Evolutionary conservation across 2,113 vertebrate genomes (phyloP), one percentile per base, ranked within the genome.

Genomic region (Chunga burmeisteri): DNA sequence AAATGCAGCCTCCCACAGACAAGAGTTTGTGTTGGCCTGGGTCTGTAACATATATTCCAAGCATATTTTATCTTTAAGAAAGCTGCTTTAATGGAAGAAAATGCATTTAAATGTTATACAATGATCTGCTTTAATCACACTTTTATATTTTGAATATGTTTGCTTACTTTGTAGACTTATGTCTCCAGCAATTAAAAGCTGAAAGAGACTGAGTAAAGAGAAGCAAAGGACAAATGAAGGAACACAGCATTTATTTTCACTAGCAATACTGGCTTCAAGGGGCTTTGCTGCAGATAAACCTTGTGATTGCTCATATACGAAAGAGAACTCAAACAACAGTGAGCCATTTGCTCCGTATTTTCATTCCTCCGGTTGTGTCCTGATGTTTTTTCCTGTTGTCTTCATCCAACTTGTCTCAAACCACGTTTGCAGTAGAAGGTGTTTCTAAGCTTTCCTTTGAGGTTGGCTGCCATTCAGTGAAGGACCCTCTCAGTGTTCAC

Each of bases 401-500:
- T 19, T 75, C 3, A 2, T 3, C 8, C 22, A 52, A 49, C 19
- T 77, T 73, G 16, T 81, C 42, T 86, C 46, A 83, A 61, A 66
- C 15, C 6, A 40, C 2, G 0, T 44, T 53, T 65, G 44, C 11
- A 79, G 29, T 34, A 46, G 25, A 23, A 81, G 71, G 9, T 15
- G 11, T 55, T 89, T 61, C 25, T 46, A 49, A 86, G 38, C n/a
- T 58, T 49, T 74, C 50, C 29, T 84, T 53, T 29, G 36, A 22
- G 30, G 13, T 13, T 68, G 44, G 34, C 25, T 87, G 62, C 34
- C 8, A 1, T 52, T 65, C 22, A 17, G 30, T 11, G 25, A 85
- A 49, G 84, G 19, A 75, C 16, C 4, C 20, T 77, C 29, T 70
- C 0, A 0, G 20, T 4, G 1, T 16, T 58, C 13, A 10, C 6